Conservation (phyloP, 1,140 invertebrate genomes). For the Maniola jurtina region DNA sequence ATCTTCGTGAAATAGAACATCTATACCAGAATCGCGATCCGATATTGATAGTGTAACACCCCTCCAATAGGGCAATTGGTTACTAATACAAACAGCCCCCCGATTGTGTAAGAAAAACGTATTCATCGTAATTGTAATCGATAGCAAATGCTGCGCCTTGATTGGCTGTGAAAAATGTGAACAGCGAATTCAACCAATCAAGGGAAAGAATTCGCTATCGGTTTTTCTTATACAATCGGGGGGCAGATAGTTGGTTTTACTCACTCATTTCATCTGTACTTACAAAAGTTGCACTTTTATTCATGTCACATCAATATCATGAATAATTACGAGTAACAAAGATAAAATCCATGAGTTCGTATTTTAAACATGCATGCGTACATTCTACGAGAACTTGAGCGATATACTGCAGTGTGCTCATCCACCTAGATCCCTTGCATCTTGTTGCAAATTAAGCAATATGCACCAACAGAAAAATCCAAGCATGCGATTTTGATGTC, state of each 20-base stretch:
- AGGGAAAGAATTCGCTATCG: too few species aligned
- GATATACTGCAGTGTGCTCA: slow-evolving; percentile 4
- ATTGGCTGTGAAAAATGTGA: too few species aligned
- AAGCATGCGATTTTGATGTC: slow-evolving; percentile 1
- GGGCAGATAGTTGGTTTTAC: neutral
- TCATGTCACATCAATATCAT: neutral
- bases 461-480: slow-evolving; percentile 5
- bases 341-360: neutral
- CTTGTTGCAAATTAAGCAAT: neutral
- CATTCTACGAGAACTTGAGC: neutral
- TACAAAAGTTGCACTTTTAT: neutral
- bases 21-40: too few species aligned
- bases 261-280: neutral
- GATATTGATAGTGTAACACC: too few species aligned
- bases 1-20: too few species aligned
- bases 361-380: slow-evolving; percentile 2
- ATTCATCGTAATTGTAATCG: too few species aligned
- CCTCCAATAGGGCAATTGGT: too few species aligned
- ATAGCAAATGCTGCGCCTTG: too few species aligned
- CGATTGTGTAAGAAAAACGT: too few species aligned
- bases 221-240: too few species aligned
- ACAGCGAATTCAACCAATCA: too few species aligned
- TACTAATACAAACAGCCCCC: too few species aligned
- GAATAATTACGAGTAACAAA: neutral
- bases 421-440: slow-evolving; percentile 10